Evolutionary conservation across 2,888 invertebrate genomes (phyloP).

Genomic region (Eledona agricola): DNA sequence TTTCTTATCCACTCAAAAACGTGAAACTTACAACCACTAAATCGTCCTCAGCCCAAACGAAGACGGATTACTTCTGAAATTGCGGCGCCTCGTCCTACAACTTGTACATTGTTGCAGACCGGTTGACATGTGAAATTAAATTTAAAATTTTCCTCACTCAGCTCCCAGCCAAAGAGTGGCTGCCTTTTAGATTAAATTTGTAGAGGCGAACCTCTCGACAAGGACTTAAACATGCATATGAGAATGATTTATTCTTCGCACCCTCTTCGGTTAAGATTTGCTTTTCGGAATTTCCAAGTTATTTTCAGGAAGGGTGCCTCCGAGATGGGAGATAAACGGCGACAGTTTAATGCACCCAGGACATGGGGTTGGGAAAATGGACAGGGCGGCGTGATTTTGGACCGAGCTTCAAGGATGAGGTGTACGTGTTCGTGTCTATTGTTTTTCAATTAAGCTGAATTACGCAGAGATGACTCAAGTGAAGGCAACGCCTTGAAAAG

Average conservation of each 20-base stretch:
- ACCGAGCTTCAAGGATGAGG: no score
- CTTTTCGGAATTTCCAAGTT: constrained; percentile 9
- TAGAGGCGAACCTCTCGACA: constrained; percentile 3
- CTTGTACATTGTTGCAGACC: constrained; percentile 7
- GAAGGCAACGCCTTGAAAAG: no score
- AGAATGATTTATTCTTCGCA: constrained; percentile 14
- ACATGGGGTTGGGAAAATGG: constrained; percentile 2
- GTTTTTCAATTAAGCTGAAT: no score
- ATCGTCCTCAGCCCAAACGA: no score
- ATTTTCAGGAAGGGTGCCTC: constrained; percentile 1
- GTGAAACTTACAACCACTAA: no score
- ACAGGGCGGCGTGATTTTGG: no score
- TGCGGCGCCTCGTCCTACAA: constrained; percentile 2
- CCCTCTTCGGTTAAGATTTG: constrained; percentile 9
- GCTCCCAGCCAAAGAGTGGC: neutral
- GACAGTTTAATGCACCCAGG: constrained; percentile 12
- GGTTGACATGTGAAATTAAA: constrained; percentile 14
- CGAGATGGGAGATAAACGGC: constrained; percentile 11
- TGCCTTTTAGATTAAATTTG: constrained; percentile 15
- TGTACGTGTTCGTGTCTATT: no score
- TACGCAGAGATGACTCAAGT: no score
- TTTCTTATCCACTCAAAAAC: no score
- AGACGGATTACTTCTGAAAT: constrained; percentile 7
- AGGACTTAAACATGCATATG: constrained; percentile 16
- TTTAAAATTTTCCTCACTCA: constrained; percentile 14